Evolutionary conservation across 2,113 vertebrate genomes (phyloP).

Genomic region (Petrocephalus microphthalmus): DNA sequence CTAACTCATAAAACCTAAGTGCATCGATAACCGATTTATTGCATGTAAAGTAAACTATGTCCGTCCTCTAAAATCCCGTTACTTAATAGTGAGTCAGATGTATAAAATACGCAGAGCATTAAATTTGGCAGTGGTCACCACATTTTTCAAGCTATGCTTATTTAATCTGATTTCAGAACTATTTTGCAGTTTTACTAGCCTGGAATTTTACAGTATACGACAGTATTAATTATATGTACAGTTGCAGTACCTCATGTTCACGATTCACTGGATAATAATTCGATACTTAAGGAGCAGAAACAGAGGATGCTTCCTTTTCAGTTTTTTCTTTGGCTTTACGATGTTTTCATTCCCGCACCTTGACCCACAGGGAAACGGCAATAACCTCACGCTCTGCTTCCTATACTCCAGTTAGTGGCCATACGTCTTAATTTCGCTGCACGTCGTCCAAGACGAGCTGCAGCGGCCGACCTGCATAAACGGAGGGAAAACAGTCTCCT

Average conservation of each 20-base stretch:
- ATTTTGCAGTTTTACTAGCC: not conserved
- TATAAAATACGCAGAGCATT: not conserved
- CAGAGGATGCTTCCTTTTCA: not conserved
- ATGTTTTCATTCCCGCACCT: not conserved
- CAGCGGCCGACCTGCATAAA: not conserved
- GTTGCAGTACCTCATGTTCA: conserved; percentile 22
- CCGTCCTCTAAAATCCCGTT: not conserved
- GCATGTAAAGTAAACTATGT: not conserved
- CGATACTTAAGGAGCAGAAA: not conserved
- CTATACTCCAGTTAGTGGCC: conserved; percentile 11
- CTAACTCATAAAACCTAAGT: conserved; percentile 2
- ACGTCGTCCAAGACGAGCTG: conserved; percentile 33
- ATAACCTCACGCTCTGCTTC: conserved; percentile 20
- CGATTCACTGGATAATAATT: not conserved
- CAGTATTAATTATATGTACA: not conserved
- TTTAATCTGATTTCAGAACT: not conserved
- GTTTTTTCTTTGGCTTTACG: not conserved
- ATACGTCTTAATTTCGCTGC: conserved; percentile 15
- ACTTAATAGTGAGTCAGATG: not conserved
- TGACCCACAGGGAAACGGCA: not conserved
- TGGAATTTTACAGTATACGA: not conserved
- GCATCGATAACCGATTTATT: not conserved
- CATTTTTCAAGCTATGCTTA: not conserved
- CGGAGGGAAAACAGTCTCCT: not conserved
- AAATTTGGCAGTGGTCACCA: not conserved